These are phyloP conservation scores for Corvus hawaiiensis DNA, from an alignment of 2,113 vertebrate species.

Conservation along the genomic window DNA sequence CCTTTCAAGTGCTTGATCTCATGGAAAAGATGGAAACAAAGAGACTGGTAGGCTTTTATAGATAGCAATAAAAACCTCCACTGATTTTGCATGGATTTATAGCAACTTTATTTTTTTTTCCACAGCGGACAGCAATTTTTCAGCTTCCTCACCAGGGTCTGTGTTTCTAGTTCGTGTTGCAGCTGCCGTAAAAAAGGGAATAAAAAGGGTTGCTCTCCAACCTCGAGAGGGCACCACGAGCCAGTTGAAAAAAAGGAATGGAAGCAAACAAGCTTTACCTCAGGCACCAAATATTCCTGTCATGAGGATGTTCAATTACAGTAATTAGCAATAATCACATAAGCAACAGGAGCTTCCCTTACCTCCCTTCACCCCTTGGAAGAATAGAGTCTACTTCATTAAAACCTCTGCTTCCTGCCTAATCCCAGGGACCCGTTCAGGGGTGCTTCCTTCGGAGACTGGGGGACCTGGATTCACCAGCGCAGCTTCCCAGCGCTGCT, in stretches of 20 bases:
- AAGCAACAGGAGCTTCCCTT: constrained; percentile 28
- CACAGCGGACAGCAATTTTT: not conserved
- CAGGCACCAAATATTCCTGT: constrained; percentile 26
- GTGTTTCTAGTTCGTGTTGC: not conserved
- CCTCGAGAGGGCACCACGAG: constrained; percentile 61
- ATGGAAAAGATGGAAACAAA: not conserved
- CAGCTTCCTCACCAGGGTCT: not conserved
- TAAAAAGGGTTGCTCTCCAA: not conserved
- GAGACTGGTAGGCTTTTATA: not conserved
- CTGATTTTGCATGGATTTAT: not conserved
- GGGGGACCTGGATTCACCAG: not conserved
- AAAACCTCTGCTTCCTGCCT: constrained; percentile 20
- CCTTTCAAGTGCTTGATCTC: not conserved
- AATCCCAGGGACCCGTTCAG: not conserved
- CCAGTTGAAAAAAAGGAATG: not conserved
- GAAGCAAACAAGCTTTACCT: not conserved
- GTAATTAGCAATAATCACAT: constrained; percentile 60
- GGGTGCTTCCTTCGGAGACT: not conserved
- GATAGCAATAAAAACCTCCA: accelerated
- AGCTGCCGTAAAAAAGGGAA: not conserved
- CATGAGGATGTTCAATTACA: constrained; percentile 19
- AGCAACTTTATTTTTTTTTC: not conserved
- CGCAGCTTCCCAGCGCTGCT: not conserved
- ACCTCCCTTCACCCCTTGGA: constrained; percentile 16
- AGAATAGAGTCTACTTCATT: constrained; percentile 19